Evolutionary conservation across 2,797 vertebrate genomes (phyloP).

Genomic region (Anguilla marmorata): DNA sequence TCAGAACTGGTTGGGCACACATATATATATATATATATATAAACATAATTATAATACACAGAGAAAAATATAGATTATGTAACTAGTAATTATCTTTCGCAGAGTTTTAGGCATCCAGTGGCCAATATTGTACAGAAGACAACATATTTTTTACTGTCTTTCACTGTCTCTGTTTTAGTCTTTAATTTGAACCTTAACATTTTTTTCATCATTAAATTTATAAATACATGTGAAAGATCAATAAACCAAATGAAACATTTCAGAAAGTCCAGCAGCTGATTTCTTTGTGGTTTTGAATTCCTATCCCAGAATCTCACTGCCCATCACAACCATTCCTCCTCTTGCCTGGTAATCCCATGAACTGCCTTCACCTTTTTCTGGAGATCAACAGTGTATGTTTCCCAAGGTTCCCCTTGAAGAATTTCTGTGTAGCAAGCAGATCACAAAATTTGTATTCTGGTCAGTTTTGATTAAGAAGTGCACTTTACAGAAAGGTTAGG

Average conservation of each 20-base stretch:
- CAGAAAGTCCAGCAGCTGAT: not conserved
- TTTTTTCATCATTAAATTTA: not conserved
- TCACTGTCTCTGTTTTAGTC: not conserved
- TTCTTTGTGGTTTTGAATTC: not conserved
- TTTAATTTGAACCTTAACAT: constrained; percentile 7
- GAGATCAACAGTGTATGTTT: not conserved
- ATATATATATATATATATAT: constrained; percentile 62
- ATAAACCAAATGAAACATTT: not conserved
- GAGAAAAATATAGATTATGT: constrained; percentile 72
- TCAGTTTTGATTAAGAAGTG: not conserved
- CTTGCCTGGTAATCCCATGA: not conserved
- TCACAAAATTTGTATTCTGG: not conserved
- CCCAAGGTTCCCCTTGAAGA: not conserved
- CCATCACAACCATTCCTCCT: not conserved
- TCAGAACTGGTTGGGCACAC: constrained; percentile 65
- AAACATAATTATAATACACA: constrained; percentile 59
- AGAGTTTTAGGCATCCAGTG: constrained; percentile 64
- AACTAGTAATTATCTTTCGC: constrained; percentile 67
- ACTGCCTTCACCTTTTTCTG: not conserved
- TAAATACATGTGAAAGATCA: constrained; percentile 12
- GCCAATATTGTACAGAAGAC: constrained; percentile 44
- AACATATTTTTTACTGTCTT: constrained; percentile 14
- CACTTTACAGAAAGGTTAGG: not conserved
- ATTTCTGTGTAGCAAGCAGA: not conserved
- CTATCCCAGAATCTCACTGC: not conserved